Conservation (phyloP, 2,888 invertebrate genomes). For the Folsomia manolachei region DNA sequence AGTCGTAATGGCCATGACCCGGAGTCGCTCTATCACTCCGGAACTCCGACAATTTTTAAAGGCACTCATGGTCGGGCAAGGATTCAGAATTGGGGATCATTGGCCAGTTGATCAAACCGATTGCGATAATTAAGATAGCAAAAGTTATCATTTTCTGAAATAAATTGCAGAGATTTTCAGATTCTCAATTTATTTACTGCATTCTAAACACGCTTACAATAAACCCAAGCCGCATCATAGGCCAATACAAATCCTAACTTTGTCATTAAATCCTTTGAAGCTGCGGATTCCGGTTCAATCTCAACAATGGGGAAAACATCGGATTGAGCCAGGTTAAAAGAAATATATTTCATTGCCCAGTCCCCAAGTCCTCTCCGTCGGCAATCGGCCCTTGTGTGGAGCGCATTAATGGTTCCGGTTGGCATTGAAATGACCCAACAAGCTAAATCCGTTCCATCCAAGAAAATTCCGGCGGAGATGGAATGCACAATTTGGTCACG, state of each 20-base stretch:
- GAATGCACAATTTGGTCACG: background rate
- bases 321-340: background rate
- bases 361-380: conserved; percentile 27
- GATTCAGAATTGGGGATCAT: conserved; percentile 40
- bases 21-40: conserved; percentile 25
- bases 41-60: conserved; percentile 28
- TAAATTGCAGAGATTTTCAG: background rate
- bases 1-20: conserved; percentile 29
- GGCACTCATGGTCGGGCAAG: conserved; percentile 37
- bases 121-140: conserved; percentile 19
- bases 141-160: background rate
- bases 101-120: conserved; percentile 24
- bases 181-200: background rate
- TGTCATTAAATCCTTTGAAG: conserved; percentile 23
- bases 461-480: background rate
- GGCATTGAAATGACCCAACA: conserved; percentile 22
- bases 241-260: conserved; percentile 22
- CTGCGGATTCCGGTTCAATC: conserved; percentile 13
- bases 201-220: background rate
- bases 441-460: background rate
- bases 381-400: conserved; percentile 17
- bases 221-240: conserved; percentile 29
- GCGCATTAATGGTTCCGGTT: conserved; percentile 22
- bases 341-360: conserved; percentile 15
- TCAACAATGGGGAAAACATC: conserved; percentile 24